Conservation (phyloP, 64 coral and sea anemone species). For the Platygyra sinensis region DNA sequence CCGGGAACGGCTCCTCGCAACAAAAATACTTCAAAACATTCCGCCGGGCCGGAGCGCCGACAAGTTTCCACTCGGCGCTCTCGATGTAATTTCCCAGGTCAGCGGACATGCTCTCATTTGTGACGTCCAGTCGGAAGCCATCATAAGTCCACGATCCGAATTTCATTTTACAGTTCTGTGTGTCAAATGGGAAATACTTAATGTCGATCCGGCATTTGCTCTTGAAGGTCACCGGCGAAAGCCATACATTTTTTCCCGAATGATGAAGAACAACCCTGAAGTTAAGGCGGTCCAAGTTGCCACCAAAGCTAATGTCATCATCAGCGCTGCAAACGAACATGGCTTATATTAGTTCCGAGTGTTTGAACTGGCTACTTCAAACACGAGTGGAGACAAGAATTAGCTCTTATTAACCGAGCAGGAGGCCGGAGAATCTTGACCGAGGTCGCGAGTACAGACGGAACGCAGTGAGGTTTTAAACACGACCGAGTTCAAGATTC, state of each 20-base stretch:
- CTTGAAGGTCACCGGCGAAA: slow-evolving; percentile 82
- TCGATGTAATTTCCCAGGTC: slow-evolving; percentile 77
- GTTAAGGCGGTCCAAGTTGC: slow-evolving; percentile 86
- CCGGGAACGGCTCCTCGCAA: slow-evolving; percentile 92
- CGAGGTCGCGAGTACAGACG: no score
- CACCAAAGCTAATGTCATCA: slow-evolving; percentile 82
- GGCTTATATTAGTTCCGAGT: no score
- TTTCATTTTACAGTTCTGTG: slow-evolving; percentile 90
- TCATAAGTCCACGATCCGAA: slow-evolving; percentile 99
- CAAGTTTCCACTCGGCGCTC: slow-evolving; percentile 88
- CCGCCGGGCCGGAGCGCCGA: slow-evolving; percentile 40
- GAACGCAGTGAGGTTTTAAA: no score
- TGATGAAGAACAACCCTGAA: slow-evolving; percentile 64
- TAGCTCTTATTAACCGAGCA: no score
- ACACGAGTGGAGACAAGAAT: no score
- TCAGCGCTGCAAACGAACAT: slow-evolving; percentile 69
- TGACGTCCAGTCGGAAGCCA: slow-evolving; percentile 79
- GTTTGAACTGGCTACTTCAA: no score
- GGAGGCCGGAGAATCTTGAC: no score
- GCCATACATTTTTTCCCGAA: slow-evolving; percentile 85
- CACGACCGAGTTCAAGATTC: no score
- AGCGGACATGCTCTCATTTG: slow-evolving; percentile 76
- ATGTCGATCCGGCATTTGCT: slow-evolving; percentile 96
- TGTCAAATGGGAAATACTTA: slow-evolving; percentile 92
- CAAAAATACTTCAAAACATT: slow-evolving; percentile 90